phyloP scores from a whole-genome alignment of 2,797 vertebrate genomes.

The Xyrichtys novacula region DNA sequence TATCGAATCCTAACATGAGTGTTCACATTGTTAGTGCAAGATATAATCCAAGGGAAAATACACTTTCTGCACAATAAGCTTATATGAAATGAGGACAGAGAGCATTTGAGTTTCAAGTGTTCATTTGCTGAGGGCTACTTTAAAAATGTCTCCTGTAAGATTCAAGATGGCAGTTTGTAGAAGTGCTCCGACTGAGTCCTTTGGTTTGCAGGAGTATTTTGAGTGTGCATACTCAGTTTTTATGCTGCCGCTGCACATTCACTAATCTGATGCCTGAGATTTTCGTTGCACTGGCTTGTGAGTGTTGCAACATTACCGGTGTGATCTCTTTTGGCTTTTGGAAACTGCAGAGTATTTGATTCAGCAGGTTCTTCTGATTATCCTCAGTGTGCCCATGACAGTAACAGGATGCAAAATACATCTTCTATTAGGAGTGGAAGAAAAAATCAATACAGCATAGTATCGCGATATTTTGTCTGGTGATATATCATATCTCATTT shows the following conservation, averaged over 20 bases:
- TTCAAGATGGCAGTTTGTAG: constrained; percentile 20
- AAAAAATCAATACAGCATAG: too few relatives aligned
- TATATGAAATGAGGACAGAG: neutral
- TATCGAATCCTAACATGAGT: neutral
- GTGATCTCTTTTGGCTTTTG: constrained; percentile 21
- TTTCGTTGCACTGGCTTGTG: constrained; percentile 13
- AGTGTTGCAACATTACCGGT: constrained; percentile 16
- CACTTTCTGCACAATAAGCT: neutral
- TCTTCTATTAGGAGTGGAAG: too few relatives aligned
- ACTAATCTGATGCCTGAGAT: constrained; percentile 44
- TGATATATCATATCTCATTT: too few relatives aligned
- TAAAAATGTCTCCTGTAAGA: constrained; percentile 20
- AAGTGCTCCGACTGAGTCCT: constrained; percentile 7
- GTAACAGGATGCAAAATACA: neutral
- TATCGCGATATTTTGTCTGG: too few relatives aligned
- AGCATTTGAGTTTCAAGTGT: neutral
- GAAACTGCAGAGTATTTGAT: constrained; percentile 2
- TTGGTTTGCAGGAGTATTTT: constrained; percentile 23
- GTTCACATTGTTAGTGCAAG: neutral
- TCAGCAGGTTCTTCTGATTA: constrained; percentile 29
- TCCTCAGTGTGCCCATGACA: constrained; percentile 9
- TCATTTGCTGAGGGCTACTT: constrained; percentile 8
- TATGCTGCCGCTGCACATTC: constrained; percentile 25
- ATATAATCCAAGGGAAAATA: neutral
- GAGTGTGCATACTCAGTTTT: constrained; percentile 16